phyloP scores from a whole-genome alignment of 1,140 invertebrate genomes.

The Stegodyphus dumicola region DNA sequence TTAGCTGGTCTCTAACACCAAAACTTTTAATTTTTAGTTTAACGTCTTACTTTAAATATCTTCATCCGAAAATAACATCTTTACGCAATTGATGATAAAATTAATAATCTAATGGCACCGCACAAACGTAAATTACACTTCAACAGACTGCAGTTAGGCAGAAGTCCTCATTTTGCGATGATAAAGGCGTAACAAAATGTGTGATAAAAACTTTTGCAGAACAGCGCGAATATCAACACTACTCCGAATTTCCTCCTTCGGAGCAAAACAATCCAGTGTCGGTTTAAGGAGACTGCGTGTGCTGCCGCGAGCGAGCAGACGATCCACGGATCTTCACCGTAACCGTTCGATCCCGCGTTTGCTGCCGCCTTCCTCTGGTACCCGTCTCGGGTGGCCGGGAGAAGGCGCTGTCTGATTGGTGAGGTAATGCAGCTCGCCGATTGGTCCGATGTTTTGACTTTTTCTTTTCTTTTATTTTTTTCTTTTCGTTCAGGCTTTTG shows the following conservation, averaged over 20 bases:
- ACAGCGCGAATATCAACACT: background rate
- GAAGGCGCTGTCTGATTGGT: conserved; percentile 37
- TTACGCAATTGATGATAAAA: too few species aligned
- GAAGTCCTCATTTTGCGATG: too few species aligned
- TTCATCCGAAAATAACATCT: too few species aligned
- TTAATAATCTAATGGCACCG: too few species aligned
- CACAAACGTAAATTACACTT: too few species aligned
- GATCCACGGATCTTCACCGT: conserved; percentile 47
- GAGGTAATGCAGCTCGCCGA: conserved; percentile 27
- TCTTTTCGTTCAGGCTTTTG: conserved; percentile 14
- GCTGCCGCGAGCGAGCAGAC: conserved; percentile 25
- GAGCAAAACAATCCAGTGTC: conserved; percentile 25
- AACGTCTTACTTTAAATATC: too few species aligned
- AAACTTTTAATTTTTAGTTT: too few species aligned
- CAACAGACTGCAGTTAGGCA: too few species aligned
- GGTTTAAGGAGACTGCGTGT: conserved; percentile 7
- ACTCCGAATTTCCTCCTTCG: background rate
- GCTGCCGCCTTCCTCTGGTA: conserved; percentile 47
- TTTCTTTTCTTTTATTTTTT: conserved; percentile 51
- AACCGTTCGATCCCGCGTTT: conserved; percentile 54
- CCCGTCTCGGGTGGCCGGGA: conserved; percentile 25
- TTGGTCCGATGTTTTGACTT: conserved; percentile 54
- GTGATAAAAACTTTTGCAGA: too few species aligned
- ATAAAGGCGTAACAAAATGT: too few species aligned
- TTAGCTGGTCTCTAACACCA: too few species aligned